Base-by-base conservation (phyloP, 2,888 invertebrate species). In the Ophion costatus region DNA sequence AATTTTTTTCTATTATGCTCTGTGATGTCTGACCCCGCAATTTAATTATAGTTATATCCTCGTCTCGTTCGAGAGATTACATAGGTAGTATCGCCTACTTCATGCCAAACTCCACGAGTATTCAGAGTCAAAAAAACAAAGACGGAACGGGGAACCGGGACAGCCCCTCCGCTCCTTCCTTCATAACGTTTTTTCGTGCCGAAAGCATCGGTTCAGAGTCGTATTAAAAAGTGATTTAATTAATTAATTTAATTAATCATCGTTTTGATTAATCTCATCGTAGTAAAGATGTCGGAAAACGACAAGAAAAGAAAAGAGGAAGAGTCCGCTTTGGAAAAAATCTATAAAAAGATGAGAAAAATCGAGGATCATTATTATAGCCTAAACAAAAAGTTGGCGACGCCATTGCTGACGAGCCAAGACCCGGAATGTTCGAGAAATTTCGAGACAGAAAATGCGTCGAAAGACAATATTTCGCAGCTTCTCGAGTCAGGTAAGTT, bases 281-380 rank as follows among this genome's bases (percentile, higher is more conserved):
- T 9, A 29, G 2, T 63, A 24, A 70, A 22, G 56, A 82, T 82
- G 71, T 64, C 82, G 10, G 57, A 76, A 64, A 11, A 76, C 70
- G 0, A 82, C 76, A n/a, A n/a, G n/a, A n/a, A n/a, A 76, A 70
- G 81, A 24, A 70, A 64, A 56, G 57, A 76, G 64, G 71, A 82
- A 38, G 71, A 82, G 11, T 71, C 82, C 64, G 82, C 61, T 9
- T 14, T 82, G 3, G 76, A 82, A 42, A 82, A 82, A 17, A 76
- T 82, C 1, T 82, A 82, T 82, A 82, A 77, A 77, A 77, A 82
- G 56, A 38, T 82, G 7, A 70, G 22, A 20, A 82, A 82, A 59
- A 42, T 82, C 22, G 82, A 82, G 9, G 76, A 82, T 22, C 64
- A 82, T 59, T 82, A 57, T 71, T 70, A 81, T 63, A 70, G n/a